A percentile compares a stretch with the other conserved stretches of the same genome.
Evolutionary conservation across 2,797 vertebrate species (phyloP).

Genomic region (Phalloptychus januarius): DNA sequence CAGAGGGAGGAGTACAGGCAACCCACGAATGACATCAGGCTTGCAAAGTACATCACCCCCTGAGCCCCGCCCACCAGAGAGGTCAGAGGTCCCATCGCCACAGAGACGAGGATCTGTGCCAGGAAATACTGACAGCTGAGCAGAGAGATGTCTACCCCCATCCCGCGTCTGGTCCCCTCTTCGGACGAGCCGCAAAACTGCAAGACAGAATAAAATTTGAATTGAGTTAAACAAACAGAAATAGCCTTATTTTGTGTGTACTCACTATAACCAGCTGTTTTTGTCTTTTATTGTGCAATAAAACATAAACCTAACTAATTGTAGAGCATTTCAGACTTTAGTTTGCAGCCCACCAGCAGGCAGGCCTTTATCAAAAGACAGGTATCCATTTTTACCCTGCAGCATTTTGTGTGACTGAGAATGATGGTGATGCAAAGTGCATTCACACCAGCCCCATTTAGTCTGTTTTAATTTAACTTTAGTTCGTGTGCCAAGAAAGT

Average conservation of each 20-base stretch:
- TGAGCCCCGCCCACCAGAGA: constrained; percentile 94
- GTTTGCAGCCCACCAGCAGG: not conserved
- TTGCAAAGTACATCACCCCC: constrained; percentile 98
- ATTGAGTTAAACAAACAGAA: not conserved
- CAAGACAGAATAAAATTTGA: constrained; percentile 10
- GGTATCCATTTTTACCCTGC: not conserved
- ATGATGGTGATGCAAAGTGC: not conserved
- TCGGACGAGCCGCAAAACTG: constrained; percentile 91
- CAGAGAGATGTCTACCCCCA: constrained; percentile 98
- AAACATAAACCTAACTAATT: not conserved
- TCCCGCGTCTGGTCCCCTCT: constrained; percentile 89
- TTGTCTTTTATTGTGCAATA: not conserved
- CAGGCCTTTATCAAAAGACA: not conserved
- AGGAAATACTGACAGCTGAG: constrained; percentile 99
- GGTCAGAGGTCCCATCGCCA: constrained; percentile 96
- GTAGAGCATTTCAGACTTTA: constrained; percentile 1
- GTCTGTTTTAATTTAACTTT: no score
- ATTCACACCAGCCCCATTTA: no score
- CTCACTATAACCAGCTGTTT: not conserved
- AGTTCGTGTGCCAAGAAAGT: no score
- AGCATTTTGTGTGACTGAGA: not conserved
- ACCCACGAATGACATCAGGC: constrained; percentile 94
- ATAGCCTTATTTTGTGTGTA: not conserved
- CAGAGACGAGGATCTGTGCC: constrained; percentile 95
- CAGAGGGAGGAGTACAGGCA: constrained; percentile 97